Evolutionary conservation across 2,888 invertebrate genomes (phyloP).

Genomic region (Megalurothrips usitatus): DNA sequence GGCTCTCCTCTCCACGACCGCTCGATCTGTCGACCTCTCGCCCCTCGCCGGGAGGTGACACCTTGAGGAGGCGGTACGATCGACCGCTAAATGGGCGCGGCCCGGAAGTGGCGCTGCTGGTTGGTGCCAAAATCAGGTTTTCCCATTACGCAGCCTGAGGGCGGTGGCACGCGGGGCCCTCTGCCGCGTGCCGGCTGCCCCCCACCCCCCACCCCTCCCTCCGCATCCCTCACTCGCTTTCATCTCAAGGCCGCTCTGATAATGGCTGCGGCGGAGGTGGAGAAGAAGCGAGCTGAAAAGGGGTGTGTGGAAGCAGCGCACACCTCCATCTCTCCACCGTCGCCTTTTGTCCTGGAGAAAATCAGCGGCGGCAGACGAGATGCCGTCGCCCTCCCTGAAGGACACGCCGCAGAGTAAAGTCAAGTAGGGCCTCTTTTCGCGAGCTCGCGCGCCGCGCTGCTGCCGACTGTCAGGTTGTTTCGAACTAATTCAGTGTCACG

Average conservation of each 20-base stretch:
- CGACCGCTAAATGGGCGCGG: not conserved
- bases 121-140: not conserved
- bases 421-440: no score
- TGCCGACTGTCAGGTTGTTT: no score
- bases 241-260: no score
- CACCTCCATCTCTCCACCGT: not conserved
- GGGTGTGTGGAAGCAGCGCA: not conserved
- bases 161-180: not conserved
- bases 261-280: no score
- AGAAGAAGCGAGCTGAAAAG: no score
- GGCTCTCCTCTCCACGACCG: not conserved
- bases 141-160: not conserved
- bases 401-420: no score
- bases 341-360: not conserved
- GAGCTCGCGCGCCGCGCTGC: no score
- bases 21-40: not conserved
- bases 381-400: no score
- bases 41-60: not conserved
- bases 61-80: not conserved
- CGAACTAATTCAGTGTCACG: no score
- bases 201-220: not conserved
- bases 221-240: not conserved
- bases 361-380: not conserved
- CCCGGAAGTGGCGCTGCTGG: not conserved
- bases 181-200: not conserved